Percentiles rank a stretch among this genome's conserved stretches.
These are phyloP conservation scores for Biston stratarius DNA, from an alignment of 2,888 invertebrate genomes.

Conservation along the genomic window DNA sequence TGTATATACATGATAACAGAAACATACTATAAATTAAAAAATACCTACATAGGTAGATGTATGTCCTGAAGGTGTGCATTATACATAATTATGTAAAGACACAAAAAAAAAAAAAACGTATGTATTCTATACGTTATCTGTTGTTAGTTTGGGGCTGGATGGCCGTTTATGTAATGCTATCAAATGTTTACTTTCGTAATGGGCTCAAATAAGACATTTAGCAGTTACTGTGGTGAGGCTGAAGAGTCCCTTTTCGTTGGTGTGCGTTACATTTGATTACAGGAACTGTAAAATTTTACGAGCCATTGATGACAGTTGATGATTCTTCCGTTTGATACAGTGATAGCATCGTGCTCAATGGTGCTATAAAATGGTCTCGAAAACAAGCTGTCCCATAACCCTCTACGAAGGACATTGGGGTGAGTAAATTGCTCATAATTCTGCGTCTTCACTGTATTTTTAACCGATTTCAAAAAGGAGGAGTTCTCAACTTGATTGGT, in stretches of 20 bases:
- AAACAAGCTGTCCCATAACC: constrained; percentile 12
- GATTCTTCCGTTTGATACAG: constrained; percentile 27
- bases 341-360: constrained; percentile 17
- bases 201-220: constrained; percentile 14
- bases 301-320: constrained; percentile 30
- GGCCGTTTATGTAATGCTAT: too few relatives aligned
- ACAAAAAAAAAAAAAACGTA: too few relatives aligned
- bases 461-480: too few relatives aligned
- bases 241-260: constrained; percentile 10
- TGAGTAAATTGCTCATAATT: background rate
- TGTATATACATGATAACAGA: too few relatives aligned
- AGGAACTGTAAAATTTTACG: constrained; percentile 34
- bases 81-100: too few relatives aligned
- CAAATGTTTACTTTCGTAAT: constrained; percentile 4
- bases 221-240: constrained; percentile 1
- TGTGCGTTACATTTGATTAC: constrained; percentile 24
- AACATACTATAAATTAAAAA: too few relatives aligned
- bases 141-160: too few relatives aligned
- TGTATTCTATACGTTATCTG: too few relatives aligned
- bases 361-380: constrained; percentile 18
- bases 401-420: background rate
- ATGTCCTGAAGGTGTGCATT: too few relatives aligned
- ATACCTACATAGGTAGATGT: too few relatives aligned
- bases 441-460: background rate
- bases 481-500: too few relatives aligned